Conservation (phyloP, 2,888 invertebrate genomes). For the Nomada goodeniana region DNA sequence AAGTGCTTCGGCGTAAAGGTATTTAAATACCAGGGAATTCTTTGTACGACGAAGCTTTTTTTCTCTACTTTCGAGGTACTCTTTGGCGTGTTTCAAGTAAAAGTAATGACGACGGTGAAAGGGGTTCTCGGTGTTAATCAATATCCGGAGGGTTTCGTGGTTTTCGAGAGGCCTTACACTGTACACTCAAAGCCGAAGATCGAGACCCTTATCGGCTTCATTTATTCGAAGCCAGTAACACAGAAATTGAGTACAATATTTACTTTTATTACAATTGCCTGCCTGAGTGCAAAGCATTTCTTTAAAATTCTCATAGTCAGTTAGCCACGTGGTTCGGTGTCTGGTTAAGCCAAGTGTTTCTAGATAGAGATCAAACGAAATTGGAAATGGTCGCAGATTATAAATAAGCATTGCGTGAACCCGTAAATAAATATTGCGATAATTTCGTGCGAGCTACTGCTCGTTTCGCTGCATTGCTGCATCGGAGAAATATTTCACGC, state of each 20-base stretch:
- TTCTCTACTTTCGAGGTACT: conserved; percentile 23
- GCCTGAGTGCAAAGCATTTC: neutral
- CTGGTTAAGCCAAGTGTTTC: no score
- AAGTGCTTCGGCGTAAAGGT: conserved; percentile 20
- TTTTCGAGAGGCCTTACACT: conserved; percentile 20
- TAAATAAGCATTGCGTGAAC: no score
- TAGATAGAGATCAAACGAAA: no score
- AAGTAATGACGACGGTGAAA: conserved; percentile 32
- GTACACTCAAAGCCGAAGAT: conserved; percentile 37
- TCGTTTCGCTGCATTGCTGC: no score
- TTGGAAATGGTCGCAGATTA: no score
- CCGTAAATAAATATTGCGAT: no score
- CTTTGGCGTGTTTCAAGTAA: conserved; percentile 32
- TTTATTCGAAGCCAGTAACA: conserved; percentile 5
- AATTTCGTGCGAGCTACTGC: no score
- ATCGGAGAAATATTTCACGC: no score
- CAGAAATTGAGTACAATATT: conserved; percentile 16
- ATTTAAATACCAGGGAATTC: conserved; percentile 20
- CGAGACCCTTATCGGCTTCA: conserved; percentile 25
- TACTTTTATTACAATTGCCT: conserved; percentile 4
- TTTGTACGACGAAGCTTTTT: conserved; percentile 20
- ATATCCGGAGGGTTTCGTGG: conserved; percentile 33
- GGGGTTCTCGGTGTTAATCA: conserved; percentile 48
- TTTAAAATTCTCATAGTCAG: neutral
- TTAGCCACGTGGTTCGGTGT: no score